Evolutionary conservation across 2,797 vertebrate genomes (phyloP).

Genomic region (Buceros bicornis): DNA sequence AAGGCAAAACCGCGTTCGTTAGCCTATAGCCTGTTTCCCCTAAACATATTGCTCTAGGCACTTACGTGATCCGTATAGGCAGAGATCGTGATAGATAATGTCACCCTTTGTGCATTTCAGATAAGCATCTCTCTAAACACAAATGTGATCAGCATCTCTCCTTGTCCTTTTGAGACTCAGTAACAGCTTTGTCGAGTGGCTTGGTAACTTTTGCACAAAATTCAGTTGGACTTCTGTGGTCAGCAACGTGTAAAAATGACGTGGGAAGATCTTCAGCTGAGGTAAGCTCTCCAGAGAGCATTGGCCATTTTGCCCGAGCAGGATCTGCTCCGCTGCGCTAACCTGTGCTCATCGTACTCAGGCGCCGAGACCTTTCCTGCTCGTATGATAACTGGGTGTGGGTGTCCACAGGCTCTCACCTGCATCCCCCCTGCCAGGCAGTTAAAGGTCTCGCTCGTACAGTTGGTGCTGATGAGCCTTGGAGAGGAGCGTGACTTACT

Average conservation of each 20-base stretch:
- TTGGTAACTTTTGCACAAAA: constrained; percentile 60
- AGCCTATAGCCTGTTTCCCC: background rate
- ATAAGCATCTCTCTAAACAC: constrained; percentile 72
- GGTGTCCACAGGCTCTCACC: constrained; percentile 20
- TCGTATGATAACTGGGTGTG: background rate
- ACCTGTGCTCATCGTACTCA: background rate
- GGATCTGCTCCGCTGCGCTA: background rate
- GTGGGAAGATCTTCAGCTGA: constrained; percentile 52
- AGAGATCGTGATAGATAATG: constrained; percentile 67
- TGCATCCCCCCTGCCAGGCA: background rate
- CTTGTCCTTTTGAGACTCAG: constrained; percentile 64
- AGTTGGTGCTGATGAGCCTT: background rate
- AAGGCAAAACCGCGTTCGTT: constrained; percentile 6
- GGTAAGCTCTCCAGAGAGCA: constrained; percentile 64
- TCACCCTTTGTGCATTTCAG: constrained; percentile 71
- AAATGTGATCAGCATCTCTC: constrained; percentile 65
- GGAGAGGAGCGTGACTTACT: constrained; percentile 50
- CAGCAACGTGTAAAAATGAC: constrained; percentile 46
- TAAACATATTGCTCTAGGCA: constrained; percentile 35
- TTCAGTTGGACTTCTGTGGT: constrained; percentile 64
- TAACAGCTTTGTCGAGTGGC: constrained; percentile 63
- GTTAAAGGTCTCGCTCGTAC: background rate
- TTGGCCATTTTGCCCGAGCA: background rate
- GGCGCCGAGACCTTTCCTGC: background rate
- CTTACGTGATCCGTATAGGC: constrained; percentile 23